phyloP scores from a whole-genome alignment of 2,113 vertebrate genomes.

The mouse (Mus musculus) region GRCm39 chr16:31249501-31250000 shows the following conservation, averaged over 20 bases:
- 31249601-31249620: too few relatives aligned
- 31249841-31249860: neutral
- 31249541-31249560: neutral
- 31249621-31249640: too few relatives aligned
- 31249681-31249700: too few relatives aligned
- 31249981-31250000: neutral
- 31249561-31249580: too few relatives aligned
- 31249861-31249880: neutral
- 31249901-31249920: neutral
- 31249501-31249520: neutral
- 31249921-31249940: neutral
- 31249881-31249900: neutral
- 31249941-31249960: neutral
- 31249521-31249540: neutral
- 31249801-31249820: slow-evolving; percentile 4
- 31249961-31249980: neutral
- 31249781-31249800: neutral
- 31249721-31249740: too few relatives aligned
- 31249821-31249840: neutral
- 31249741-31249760: neutral
- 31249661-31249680: too few relatives aligned
- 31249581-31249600: too few relatives aligned
- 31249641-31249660: too few relatives aligned
- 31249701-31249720: too few relatives aligned
- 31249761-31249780: neutral